Percentiles rank a stretch among this genome's conserved stretches.
These are phyloP conservation scores for Scopus umbretta DNA, from an alignment of 2,113 vertebrate genomes.

Conservation along the genomic window DNA sequence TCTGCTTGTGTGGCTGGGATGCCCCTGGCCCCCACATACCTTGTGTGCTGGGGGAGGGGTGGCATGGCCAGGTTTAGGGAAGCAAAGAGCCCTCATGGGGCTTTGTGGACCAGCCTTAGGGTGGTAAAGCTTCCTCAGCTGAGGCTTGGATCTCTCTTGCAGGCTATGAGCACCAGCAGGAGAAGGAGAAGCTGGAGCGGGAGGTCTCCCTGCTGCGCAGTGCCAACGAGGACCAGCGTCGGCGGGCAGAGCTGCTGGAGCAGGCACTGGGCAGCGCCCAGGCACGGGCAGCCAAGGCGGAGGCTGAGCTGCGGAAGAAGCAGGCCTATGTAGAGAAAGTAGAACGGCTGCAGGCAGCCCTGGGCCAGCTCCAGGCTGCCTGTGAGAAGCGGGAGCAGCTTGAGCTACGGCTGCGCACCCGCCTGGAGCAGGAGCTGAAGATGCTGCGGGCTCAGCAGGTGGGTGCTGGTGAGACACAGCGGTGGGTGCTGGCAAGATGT, in stretches of 20 bases:
- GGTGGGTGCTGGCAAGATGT: rapidly evolving
- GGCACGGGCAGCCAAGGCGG: constrained; percentile 80
- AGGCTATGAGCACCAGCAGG: constrained; percentile 90
- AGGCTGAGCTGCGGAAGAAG: constrained; percentile 90
- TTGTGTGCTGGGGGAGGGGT: neutral
- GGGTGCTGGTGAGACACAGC: rapidly evolving
- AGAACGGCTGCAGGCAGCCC: constrained; percentile 88
- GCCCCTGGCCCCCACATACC: too few species aligned
- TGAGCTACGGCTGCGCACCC: constrained; percentile 87
- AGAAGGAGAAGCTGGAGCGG: constrained; percentile 85
- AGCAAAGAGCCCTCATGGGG: neutral
- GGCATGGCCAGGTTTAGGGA: rapidly evolving
- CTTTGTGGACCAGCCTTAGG: neutral
- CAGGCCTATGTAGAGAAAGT: constrained; percentile 94
- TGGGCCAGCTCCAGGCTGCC: constrained; percentile 93
- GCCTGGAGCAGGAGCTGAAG: constrained; percentile 95
- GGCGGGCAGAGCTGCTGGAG: constrained; percentile 86
- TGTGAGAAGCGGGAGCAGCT: constrained; percentile 93
- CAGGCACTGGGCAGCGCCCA: constrained; percentile 85
- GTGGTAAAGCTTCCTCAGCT: rapidly evolving
- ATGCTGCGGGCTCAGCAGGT: constrained; percentile 92
- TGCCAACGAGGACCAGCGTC: constrained; percentile 86
- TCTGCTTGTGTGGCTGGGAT: neutral
- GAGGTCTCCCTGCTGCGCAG: constrained; percentile 81
- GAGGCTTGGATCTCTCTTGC: neutral